Base-by-base conservation (phyloP, 2,888 invertebrate genomes). In the Anoncus sp. region DNA sequence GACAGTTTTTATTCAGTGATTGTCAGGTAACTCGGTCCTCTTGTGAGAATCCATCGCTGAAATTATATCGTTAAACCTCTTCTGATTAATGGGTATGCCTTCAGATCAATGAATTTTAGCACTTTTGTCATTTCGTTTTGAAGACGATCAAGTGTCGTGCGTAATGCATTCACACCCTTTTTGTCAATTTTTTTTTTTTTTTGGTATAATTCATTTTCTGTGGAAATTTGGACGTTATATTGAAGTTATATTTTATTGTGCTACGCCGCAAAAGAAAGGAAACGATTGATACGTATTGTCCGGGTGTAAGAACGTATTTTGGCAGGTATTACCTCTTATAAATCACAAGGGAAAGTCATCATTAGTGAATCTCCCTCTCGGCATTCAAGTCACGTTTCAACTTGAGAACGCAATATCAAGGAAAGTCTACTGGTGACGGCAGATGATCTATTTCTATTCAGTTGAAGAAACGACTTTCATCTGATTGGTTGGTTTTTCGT, bases 311-410 rank as follows among this genome's bases (percentile, higher is more conserved):
- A 60, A 45, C 7, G 38, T 24, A 43, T 9, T 45, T 45, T 5
- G 16, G 14, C 16, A 27, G 45, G 14, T 14, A 60, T 24, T 22
- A 40, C 43, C 27, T n/a, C 43, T 16, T 10, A 24, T 45, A 22
- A 24, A 60, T 45, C 16, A 43, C 4, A 40, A 60, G 43, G 14
- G 31, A 40, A 22, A 60, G 24, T 60, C 24, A 43, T 24, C 43
- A 24, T 43, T 24, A 45, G 43, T 20, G 40, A 43, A 60, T 43
- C 60, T 60, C 27, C n/a, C 43, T 24, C 24, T 40, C 40, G n/a
- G 22, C 43, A 24, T 60, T 45, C 60, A 10, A 60, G 60, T 43
- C 60, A 60, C 60, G 60, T 60, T 60, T 16, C 43, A 45, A 12
- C 20, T 3, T 20, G 10, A 20, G 16, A 18, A 10, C 16, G 16